These are phyloP conservation scores for Euproctis similis DNA, from an alignment of 2,888 invertebrate species.

Conservation along the genomic window DNA sequence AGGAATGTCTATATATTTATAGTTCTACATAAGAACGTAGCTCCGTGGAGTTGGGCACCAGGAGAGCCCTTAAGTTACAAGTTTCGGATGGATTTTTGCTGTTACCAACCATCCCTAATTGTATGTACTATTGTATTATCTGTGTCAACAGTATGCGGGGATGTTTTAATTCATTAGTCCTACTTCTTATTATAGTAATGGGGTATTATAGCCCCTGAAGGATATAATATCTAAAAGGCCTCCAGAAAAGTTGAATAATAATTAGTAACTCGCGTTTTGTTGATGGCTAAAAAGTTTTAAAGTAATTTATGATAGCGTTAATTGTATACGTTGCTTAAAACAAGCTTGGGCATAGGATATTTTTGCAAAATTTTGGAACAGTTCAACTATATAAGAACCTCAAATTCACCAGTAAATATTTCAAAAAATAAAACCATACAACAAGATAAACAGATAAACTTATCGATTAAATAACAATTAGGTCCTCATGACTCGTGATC, in stretches of 20 bases:
- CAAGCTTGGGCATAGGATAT: no score
- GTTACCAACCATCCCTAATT: conserved; percentile 53
- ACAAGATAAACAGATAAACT: no score
- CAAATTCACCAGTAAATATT: no score
- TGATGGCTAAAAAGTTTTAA: not conserved
- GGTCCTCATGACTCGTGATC: no score
- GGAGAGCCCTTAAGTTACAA: conserved; percentile 69
- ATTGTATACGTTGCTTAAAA: no score
- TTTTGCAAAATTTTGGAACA: no score
- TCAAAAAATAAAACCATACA: no score
- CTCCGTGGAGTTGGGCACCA: conserved; percentile 41
- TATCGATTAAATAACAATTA: no score
- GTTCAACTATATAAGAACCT: no score
- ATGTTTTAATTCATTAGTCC: conserved; percentile 39
- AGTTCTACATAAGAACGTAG: conserved; percentile 28
- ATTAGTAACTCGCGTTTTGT: conserved; percentile 11
- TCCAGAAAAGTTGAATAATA: conserved; percentile 20
- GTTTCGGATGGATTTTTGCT: conserved; percentile 74
- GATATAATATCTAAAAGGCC: conserved; percentile 25
- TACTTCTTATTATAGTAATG: conserved; percentile 27
- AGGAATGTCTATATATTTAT: conserved; percentile 13
- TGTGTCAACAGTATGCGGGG: conserved; percentile 45
- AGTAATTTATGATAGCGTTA: not conserved
- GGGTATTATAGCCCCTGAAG: conserved; percentile 25
- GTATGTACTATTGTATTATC: conserved; percentile 49